phyloP scores from a whole-genome alignment of 2,797 vertebrate species.

The Moxostoma hubbsi region DNA sequence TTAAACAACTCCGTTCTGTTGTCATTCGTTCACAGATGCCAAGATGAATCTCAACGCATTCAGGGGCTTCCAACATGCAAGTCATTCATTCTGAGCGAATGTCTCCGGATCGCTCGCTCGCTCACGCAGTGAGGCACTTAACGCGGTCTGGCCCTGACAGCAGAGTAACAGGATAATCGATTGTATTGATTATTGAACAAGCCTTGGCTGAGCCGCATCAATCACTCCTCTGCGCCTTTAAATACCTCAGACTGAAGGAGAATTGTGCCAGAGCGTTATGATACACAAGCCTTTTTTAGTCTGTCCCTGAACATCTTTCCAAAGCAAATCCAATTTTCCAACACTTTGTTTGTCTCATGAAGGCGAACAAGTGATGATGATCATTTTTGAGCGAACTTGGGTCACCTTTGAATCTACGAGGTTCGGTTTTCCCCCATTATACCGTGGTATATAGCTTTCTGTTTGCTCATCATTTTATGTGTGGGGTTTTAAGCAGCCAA shows the following conservation, averaged over 20 bases:
- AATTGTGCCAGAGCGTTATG: constrained; percentile 14
- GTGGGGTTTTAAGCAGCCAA: constrained; percentile 13
- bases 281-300: constrained; percentile 5
- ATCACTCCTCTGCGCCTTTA: not conserved
- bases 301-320: not conserved
- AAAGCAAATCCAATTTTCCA: too few relatives aligned
- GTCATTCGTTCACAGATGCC: not conserved
- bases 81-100: constrained; percentile 39
- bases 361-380: too few relatives aligned
- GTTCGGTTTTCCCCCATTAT: too few relatives aligned
- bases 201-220: not conserved
- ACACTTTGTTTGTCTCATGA: too few relatives aligned
- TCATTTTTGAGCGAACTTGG: too few relatives aligned
- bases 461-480: not conserved
- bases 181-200: constrained; percentile 22
- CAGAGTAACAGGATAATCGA: constrained; percentile 49
- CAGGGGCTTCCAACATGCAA: not conserved
- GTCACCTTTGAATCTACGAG: too few relatives aligned
- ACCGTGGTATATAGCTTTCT: not conserved
- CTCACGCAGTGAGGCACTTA: constrained; percentile 42
- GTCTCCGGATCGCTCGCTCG: constrained; percentile 19
- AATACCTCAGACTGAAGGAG: constrained; percentile 1
- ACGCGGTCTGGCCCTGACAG: constrained; percentile 30
- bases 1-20: not conserved
- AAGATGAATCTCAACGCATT: not conserved